Evolutionary conservation across 2,797 vertebrate species (phyloP), one percentile per base, ranked within the genome.

Genomic region (Spondyliosoma cantharus): DNA sequence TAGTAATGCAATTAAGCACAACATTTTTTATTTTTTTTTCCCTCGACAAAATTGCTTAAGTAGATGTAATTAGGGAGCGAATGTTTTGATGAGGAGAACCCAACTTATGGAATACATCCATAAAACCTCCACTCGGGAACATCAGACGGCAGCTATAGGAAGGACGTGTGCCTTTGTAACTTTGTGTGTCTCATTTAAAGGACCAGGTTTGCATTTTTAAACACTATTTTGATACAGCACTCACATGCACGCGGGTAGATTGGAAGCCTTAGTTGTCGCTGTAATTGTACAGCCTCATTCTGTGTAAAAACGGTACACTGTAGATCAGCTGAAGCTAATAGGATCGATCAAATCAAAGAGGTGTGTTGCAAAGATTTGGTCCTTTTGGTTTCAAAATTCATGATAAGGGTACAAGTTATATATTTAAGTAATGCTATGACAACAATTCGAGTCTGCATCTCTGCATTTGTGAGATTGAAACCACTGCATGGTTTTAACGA

Each of bases 1-100:
- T 95, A 95, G 93, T 94, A 94, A 95, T 94, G 95, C 93, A 96
- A 96, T 96, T 95, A 95, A 93, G 87, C 88, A 87, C 89, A 92
- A 91, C 89, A 86, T 62, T 88, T 82, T 91, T 87, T 87, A n/a
- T 80, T 32, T 32, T 37, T 76, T n/a, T n/a, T 8, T 22, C 71
- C 63, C 74, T 25, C 57, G 11, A 83, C 88, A 91, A 94, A 95
- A 95, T 94, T 92, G 90, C 93, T 93, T 91, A 93, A 95, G 91
- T 92, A 91, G 93, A 92, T 93, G 91, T 94, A 94, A 94, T 94
- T 94, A 94, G 90, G 81, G 86, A 89, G 87, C 74, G 86, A 91
- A 90, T 90, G 88, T 89, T 91, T 91, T 93, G 91, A 93, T 91
- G 91, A 93, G 86, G 80, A 83, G 79, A 91, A 88, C 71, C 88